Base-by-base conservation (phyloP, 2,888 invertebrate genomes). In the Parnassius mnemosyne region DNA sequence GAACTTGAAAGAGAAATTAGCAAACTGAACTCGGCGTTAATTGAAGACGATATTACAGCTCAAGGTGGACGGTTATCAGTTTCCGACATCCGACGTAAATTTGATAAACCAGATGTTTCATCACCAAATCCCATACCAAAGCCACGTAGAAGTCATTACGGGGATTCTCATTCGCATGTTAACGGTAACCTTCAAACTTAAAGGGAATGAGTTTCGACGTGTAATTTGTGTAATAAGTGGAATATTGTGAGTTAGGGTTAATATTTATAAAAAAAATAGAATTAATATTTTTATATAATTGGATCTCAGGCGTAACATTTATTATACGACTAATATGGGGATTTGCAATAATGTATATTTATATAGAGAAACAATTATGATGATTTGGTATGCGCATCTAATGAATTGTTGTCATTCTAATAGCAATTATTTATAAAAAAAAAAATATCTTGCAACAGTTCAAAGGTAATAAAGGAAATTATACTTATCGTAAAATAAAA, bases 61-160 rank as follows among this genome's bases (percentile, higher is more conserved):
- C 74, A 79, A 25, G 85, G 80, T 12, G 72, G 78, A 52, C 76
- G 87, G 51, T 71, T 85, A 49, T 87, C 88, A 1, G 88, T 91
- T 16, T 85, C 87, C 10, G 90, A 91, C 64, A 93, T 93, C 58
- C 92, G 92, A 69, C 82, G 86, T 64, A 89, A 90, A 68, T 93
- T 93, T 72, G 92, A 93, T 56, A 90, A 88, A 65, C 89, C 81
- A 42, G 92, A 92, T 56, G 78, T 75, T 53, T 83, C 84, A n/a
- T 87, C 89, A 55, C 92, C 92, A 61, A 92, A 93, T 80, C 93
- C 93, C 3, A 89, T 93, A 78, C 93, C 93, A 74, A 93, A 93
- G 77, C 93, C 93, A 2, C 88, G 92, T 71, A 84, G 93, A 73
- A 92, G 93, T 75, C 85, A 89, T 66, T 84, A 87, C 55, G 85